These are phyloP conservation scores for Petrolisthes cinctipes DNA, from an alignment of 2,888 invertebrate species.

Conservation along the genomic window DNA sequence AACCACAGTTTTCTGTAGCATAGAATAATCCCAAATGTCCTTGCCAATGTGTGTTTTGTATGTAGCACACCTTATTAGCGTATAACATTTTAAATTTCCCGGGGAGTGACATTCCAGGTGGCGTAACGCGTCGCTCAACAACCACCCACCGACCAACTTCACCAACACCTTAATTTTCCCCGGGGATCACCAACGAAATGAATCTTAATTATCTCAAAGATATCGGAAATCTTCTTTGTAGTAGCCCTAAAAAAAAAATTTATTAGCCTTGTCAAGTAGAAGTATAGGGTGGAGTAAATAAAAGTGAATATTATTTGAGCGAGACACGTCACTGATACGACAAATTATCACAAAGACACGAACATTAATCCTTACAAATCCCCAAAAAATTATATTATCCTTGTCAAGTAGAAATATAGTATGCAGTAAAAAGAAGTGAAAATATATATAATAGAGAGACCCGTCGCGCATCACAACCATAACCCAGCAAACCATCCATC, in stretches of 20 bases:
- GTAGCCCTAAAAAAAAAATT: too few relatives aligned
- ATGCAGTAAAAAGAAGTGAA: neutral
- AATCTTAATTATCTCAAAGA: too few relatives aligned
- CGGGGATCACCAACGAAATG: neutral
- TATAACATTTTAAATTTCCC: neutral
- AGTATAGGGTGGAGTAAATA: neutral
- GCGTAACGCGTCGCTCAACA: constrained; percentile 39
- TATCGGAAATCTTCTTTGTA: too few relatives aligned
- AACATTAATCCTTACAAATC: too few relatives aligned
- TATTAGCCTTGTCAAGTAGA: neutral
- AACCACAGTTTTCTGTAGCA: too few relatives aligned
- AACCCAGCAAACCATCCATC: neutral
- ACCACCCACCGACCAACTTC: constrained; percentile 26
- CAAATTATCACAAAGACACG: neutral
- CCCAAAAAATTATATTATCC: neutral
- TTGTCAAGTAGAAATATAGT: neutral
- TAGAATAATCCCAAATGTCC: too few relatives aligned
- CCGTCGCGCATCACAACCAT: constrained; percentile 31
- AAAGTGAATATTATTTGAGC: neutral
- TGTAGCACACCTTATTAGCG: too few relatives aligned
- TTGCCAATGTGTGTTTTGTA: too few relatives aligned
- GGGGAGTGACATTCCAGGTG: neutral
- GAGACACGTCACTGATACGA: neutral
- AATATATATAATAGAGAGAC: too few relatives aligned
- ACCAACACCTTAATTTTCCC: neutral